Evolutionary conservation across 2,797 vertebrate genomes (phyloP).

Genomic region (Pelochelys cantorii): DNA sequence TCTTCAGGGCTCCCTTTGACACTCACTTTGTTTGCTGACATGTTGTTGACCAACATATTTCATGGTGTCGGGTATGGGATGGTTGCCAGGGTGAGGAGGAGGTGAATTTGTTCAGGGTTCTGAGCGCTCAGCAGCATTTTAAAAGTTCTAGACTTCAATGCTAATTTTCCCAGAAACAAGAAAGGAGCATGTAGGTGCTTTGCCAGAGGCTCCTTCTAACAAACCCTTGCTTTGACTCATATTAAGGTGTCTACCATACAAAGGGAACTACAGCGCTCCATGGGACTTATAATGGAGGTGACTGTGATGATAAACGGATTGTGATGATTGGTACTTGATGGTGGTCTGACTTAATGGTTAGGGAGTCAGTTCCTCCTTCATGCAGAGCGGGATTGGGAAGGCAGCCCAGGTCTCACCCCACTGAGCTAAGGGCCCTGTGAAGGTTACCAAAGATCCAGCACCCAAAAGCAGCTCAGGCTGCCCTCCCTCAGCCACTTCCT

Average conservation of each 20-base stretch:
- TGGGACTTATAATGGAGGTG: neutral
- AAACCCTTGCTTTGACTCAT: neutral
- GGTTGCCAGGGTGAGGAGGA: neutral
- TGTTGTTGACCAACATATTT: neutral
- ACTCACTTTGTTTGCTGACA: neutral
- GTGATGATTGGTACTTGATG: neutral
- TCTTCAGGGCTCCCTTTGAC: neutral
- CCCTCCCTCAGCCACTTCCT: neutral
- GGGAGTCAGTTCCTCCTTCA: neutral
- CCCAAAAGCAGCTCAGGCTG: neutral
- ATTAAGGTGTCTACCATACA: neutral
- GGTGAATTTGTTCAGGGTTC: neutral
- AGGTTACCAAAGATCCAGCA: neutral
- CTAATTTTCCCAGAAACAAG: neutral
- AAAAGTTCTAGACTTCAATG: neutral
- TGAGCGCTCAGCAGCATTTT: neutral
- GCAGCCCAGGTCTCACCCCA: neutral
- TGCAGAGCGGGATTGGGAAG: neutral
- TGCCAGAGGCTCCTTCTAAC: neutral
- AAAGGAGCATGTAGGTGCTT: neutral
- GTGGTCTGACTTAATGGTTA: neutral
- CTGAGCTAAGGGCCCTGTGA: neutral
- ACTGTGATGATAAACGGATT: neutral
- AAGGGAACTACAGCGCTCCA: neutral
- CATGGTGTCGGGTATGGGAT: neutral